These are phyloP conservation scores for Branchellion lobata DNA, from an alignment of 2,888 invertebrate genomes.

Conservation along the genomic window DNA sequence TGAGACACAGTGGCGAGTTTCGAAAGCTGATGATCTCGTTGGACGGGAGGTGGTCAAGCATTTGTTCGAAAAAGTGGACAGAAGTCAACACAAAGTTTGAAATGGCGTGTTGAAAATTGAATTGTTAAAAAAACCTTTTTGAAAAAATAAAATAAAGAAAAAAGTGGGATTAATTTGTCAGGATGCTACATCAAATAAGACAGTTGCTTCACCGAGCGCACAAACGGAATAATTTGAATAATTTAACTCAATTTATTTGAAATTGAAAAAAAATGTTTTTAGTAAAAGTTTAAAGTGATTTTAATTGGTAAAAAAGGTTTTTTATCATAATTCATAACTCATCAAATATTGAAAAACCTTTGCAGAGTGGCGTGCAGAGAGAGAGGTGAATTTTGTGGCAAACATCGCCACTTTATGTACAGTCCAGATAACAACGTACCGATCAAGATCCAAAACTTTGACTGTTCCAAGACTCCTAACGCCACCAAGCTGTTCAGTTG, in stretches of 20 bases:
- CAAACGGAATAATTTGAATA: no score
- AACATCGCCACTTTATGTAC: background rate
- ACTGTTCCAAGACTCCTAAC: background rate
- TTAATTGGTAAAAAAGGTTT: no score
- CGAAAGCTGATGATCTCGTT: background rate
- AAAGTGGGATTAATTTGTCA: no score
- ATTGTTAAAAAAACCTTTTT: no score
- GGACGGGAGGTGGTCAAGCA: background rate
- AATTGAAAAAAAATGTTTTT: no score
- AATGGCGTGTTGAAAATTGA: no score
- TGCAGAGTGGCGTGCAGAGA: slow-evolving; percentile 2
- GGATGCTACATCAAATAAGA: no score
- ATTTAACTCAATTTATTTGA: no score
- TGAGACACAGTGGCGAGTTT: background rate
- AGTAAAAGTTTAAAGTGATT: no score
- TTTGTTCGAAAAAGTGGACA: slow-evolving; percentile 10
- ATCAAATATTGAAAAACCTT: background rate
- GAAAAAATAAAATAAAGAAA: no score
- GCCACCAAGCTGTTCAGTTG: background rate
- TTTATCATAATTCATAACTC: background rate
- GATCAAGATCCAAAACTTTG: background rate
- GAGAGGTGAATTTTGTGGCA: background rate
- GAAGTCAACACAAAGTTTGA: background rate
- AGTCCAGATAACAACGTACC: background rate
- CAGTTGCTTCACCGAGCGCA: no score